phyloP scores from a whole-genome alignment of 2,113 vertebrate species.

The Crotalus helleri region DNA sequence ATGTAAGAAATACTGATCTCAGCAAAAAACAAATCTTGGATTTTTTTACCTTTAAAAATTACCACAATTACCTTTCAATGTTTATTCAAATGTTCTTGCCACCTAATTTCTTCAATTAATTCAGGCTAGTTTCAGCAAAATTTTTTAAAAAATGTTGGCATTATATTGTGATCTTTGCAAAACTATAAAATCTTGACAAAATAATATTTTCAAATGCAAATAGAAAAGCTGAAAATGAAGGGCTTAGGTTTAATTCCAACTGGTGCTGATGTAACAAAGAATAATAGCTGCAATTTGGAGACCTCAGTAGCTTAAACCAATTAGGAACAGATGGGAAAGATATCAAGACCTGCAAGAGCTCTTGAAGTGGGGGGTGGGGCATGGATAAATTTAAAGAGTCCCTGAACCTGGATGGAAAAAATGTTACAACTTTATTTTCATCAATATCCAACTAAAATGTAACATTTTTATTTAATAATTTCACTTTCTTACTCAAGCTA shows the following conservation, averaged over 20 bases:
- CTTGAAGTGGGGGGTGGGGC: neutral
- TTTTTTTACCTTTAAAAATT: neutral
- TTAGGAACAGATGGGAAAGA: neutral
- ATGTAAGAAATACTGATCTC: neutral
- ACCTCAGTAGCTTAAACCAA: neutral
- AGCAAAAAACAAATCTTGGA: fast-evolving
- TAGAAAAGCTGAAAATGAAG: neutral
- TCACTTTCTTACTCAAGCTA: neutral
- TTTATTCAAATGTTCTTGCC: neutral
- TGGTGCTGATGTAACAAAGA: neutral
- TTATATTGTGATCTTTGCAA: neutral
- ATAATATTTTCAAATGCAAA: neutral
- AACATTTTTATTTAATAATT: neutral
- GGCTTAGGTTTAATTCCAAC: neutral
- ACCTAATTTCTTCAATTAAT: neutral
- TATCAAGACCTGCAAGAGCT: neutral
- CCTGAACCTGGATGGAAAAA: neutral
- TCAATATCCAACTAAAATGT: neutral
- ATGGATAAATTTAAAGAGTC: neutral
- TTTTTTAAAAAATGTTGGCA: neutral
- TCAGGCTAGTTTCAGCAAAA: constrained; percentile 2
- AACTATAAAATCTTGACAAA: neutral
- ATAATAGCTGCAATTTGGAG: neutral
- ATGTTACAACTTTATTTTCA: neutral
- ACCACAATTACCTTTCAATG: fast-evolving